These are phyloP conservation scores for Anthrax anthrax DNA, from an alignment of 2,888 invertebrate genomes.

Conservation along the genomic window DNA sequence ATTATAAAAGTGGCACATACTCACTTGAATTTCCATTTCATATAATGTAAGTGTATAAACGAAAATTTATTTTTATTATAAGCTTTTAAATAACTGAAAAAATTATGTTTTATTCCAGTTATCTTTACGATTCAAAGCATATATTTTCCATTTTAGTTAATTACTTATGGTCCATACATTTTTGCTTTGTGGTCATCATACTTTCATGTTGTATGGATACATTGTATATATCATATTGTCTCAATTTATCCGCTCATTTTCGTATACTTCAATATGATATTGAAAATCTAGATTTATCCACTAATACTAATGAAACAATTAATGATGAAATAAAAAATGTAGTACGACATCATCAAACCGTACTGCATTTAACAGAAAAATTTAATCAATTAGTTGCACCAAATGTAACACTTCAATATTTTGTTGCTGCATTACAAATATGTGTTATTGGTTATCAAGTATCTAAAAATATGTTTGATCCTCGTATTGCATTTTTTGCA, in stretches of 20 bases:
- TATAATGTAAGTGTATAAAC: no score
- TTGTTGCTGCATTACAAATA: neutral
- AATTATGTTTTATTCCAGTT: neutral
- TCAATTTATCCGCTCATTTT: neutral
- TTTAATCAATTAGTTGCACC: neutral
- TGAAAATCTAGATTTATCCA: neutral
- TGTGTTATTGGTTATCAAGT: neutral
- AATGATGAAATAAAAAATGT: neutral
- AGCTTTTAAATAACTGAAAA: no score
- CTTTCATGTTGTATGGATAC: neutral
- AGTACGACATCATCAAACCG: neutral
- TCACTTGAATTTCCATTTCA: no score
- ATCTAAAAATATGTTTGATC: neutral
- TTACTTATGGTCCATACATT: neutral
- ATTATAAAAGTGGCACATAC: no score
- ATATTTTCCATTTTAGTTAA: neutral
- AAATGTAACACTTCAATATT: neutral
- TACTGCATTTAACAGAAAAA: neutral
- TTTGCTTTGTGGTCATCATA: neutral
- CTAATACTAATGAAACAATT: no score
- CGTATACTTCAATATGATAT: neutral
- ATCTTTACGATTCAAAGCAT: neutral
- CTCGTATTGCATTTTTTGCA: neutral
- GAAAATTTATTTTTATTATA: no score
- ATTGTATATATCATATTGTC: neutral